Conservation (phyloP, 2,797 vertebrate genomes). For the Notamacropus eugenii region DNA sequence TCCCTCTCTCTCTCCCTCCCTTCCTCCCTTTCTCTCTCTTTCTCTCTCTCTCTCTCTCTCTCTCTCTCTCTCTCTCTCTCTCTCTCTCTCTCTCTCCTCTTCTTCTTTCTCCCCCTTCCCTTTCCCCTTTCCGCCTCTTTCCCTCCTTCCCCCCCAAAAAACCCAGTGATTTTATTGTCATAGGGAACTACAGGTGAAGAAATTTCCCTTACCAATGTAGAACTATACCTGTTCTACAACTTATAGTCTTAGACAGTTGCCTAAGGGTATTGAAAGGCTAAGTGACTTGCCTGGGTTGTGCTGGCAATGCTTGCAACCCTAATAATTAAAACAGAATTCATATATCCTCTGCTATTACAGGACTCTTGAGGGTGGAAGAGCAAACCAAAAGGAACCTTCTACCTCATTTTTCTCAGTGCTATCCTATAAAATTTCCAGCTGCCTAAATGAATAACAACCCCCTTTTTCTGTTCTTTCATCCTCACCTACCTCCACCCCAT, state of each 20-base stretch:
- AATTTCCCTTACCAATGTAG: background rate
- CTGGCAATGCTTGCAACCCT: background rate
- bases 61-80: no score
- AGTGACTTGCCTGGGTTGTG: background rate
- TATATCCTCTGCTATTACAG: background rate
- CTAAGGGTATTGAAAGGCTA: background rate
- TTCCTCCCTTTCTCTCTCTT: no score
- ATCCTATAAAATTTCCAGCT: background rate
- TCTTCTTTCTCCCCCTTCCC: background rate
- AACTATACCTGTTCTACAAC: background rate
- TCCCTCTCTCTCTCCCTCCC: no score
- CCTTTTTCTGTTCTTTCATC: background rate
- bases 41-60: no score
- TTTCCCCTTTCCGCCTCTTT: rapidly evolving
- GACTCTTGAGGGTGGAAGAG: background rate
- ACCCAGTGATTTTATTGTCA: background rate
- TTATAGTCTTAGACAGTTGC: background rate
- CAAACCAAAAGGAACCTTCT: background rate
- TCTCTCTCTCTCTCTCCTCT: no score
- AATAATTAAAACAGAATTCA: background rate
- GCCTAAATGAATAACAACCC: background rate
- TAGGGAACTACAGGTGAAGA: background rate
- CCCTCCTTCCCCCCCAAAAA: background rate
- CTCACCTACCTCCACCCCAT: background rate
- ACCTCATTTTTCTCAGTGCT: background rate